Base-by-base conservation (phyloP, 1,140 invertebrate genomes). In the Zaprionus kolodkinae region DNA sequence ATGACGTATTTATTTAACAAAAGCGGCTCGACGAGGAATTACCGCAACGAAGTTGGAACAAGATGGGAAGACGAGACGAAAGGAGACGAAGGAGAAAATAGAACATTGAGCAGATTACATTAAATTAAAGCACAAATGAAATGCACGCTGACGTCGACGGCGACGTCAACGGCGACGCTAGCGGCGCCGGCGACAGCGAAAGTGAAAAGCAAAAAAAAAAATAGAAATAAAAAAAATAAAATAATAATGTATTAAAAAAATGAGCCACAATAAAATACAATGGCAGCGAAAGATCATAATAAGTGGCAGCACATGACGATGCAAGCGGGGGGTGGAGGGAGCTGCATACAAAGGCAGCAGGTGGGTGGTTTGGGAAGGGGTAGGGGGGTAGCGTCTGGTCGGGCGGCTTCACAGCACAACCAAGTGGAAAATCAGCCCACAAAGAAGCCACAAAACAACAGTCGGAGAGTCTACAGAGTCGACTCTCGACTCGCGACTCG, bases 121-220 rank as follows among this genome's bases (percentile, higher is more conserved):
- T 87, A 73, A 87, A 82, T 87, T 82, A 73, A 76, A 54, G 57
- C 72, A 80, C 77, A 85, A 81, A 79, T 81, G 72, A 79, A 81
- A 76, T 64, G 72, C 72, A 68, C 56, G 60, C 33, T 52, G 40
- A 62, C 76, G 40, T 60, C 21, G 50, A 52, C 36, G 10, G 3
- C 36, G 17, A 52, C 17, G 25, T 1, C 59, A 40, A 60, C 55
- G 27, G 33, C 7, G 43, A 70, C 43, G 55, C 48, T 30, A 21
- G 59, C 27, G 13, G 36, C 43, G 35, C 10, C 27, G 17, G 33
- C n/a, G 15, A 36, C 27, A 35, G 56, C 61, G 45, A 65, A 63
- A 65, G 45, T 45, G 40, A 60, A 73, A 76, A 77, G 45, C 63
- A 61, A 33, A 21, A 21, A 21, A 21, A 21, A 21, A 21, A 21